Base-by-base conservation (phyloP, 2,797 vertebrate species). In the Crocidura indochinensis region DNA sequence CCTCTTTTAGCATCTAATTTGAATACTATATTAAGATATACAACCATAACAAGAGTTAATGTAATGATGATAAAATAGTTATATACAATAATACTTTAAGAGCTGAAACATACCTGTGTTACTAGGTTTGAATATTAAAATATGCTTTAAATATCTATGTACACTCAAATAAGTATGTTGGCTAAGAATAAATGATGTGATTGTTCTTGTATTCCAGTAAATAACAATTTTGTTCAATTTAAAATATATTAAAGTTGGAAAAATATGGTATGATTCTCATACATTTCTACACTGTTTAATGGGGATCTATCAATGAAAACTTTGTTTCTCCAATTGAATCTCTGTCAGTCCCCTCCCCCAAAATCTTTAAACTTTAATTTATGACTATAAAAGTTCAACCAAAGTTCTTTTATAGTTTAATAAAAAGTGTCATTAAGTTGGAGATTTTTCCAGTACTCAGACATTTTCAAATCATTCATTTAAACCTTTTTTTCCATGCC, bases 211-310 rank as follows among this genome's bases (percentile, higher is more conserved):
- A 14, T 85, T 73, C 91, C 75, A 94, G 68, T 91, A 94, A 75
- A 75, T 73, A 76, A n/a, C 51, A 87, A 56, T 90, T 95, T 83
- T 31, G 29, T 62, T 85, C 79, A 82, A 87, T 60, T 92, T 69
- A 87, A 90, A 69, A 91, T 95, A 85, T 84, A 90, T 84, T 88
- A 75, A 94, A 86, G 89, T 64, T 76, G 19, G 8, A 75, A 69
- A 69, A 90, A 44, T 64, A 31, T 69, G 62, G 20, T 29, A 65
- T 15, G 7, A 4, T 67, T 87, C 64, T 87, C 12, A 64, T 19
- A 56, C 29, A 76, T 29, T 76, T 22, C 27, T 49, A 26, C 38
- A 65, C 24, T n/a, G 15, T 44, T 68, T 90, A 62, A 76, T 22
- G 60, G 68, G 8, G 20, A 38, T 19, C 4, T 85, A 51, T 46